Percentiles rank a stretch among this genome's conserved stretches.
Conservation (phyloP, 2,113 vertebrate genomes). For the Neodon shergylaensis region DNA sequence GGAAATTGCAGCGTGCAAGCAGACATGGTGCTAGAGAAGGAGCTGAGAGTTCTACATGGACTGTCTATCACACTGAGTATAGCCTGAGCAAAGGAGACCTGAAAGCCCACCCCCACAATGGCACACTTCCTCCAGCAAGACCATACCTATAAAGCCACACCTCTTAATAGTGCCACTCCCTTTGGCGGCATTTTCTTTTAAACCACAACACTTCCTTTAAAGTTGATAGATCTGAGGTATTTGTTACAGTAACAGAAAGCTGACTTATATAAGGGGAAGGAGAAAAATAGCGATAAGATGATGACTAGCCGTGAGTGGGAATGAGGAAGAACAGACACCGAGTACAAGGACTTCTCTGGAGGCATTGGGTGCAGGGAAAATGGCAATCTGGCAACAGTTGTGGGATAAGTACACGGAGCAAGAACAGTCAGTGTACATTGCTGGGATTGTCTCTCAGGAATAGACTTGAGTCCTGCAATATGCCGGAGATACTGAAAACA, state of each 20-base stretch:
- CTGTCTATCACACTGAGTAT: neutral
- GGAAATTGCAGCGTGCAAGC: neutral
- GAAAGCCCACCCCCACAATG: neutral
- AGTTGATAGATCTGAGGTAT: neutral
- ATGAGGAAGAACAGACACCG: rapidly evolving
- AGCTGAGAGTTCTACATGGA: neutral
- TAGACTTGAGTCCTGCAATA: neutral
- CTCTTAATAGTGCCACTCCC: neutral
- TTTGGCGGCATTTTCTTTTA: neutral
- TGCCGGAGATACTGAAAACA: neutral
- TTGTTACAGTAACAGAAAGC: neutral
- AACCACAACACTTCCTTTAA: neutral
- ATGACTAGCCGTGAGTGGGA: neutral
- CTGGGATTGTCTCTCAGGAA: neutral
- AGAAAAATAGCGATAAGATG: rapidly evolving
- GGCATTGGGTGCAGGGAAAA: neutral
- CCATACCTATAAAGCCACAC: neutral
- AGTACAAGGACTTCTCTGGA: no score
- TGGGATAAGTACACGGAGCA: rapidly evolving
- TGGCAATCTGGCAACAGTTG: no score
- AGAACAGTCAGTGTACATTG: neutral
- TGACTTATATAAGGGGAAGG: neutral
- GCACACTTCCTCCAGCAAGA: neutral
- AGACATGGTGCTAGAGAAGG: neutral
- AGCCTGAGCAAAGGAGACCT: neutral